Evolutionary conservation across 2,888 invertebrate species (phyloP).

Genomic region (Campopleginae sp.): DNA sequence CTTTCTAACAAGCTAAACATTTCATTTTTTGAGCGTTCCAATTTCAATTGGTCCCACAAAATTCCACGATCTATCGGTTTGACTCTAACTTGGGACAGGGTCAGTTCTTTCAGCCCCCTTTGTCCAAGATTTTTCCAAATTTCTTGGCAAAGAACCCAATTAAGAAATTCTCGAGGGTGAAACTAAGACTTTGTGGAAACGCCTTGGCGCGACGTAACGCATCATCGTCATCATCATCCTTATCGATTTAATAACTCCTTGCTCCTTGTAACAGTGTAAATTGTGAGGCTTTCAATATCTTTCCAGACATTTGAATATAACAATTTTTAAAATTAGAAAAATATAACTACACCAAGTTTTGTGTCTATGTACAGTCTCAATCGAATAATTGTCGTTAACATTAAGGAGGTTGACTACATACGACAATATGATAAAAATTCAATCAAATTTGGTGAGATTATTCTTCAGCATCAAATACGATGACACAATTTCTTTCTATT

Average conservation of each 20-base stretch:
- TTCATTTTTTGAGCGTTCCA: constrained; percentile 65
- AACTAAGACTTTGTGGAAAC: constrained; percentile 65
- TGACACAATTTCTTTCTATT: too few relatives aligned
- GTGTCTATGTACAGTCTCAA: too few relatives aligned
- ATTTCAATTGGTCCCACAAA: constrained; percentile 75
- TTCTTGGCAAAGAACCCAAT: constrained; percentile 43
- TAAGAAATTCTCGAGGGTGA: constrained; percentile 63
- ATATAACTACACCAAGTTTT: too few relatives aligned
- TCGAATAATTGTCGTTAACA: too few relatives aligned
- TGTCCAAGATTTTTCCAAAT: constrained; percentile 22
- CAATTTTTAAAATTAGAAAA: too few relatives aligned
- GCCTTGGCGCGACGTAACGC: constrained; percentile 67
- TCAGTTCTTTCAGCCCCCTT: constrained; percentile 61
- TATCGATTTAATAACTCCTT: constrained; percentile 24
- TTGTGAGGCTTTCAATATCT: constrained; percentile 31
- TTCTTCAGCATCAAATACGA: too few relatives aligned
- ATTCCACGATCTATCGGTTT: constrained; percentile 71
- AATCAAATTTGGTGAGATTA: too few relatives aligned
- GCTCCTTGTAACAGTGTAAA: constrained; percentile 73
- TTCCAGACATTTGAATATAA: neutral
- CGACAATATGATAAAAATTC: too few relatives aligned
- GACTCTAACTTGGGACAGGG: constrained; percentile 58
- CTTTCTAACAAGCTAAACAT: constrained; percentile 20
- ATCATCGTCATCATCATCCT: neutral
- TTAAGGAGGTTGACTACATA: too few relatives aligned